Conservation (phyloP, 1,140 invertebrate genomes). For the silkworm (Bombyx mori) region ASM3026992v2 NC_085110.1:11508501-11509000, state of each 20-base stretch:
- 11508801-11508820: conserved; percentile 39
- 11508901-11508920: conserved; percentile 5
- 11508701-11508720: conserved; percentile 58
- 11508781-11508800: conserved; percentile 71
- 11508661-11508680: too few species aligned
- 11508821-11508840: conserved; percentile 18
- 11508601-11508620: too few species aligned
- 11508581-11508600: too few species aligned
- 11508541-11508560: conserved; percentile 39
- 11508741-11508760: conserved; percentile 51
- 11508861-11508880: conserved; percentile 39
- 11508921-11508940: background rate
- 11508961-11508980: too few species aligned
- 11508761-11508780: conserved; percentile 69
- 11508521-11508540: conserved; percentile 57
- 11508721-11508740: conserved; percentile 59
- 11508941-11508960: background rate
- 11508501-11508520: conserved; percentile 32
- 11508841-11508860: conserved; percentile 34
- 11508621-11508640: too few species aligned
- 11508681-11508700: conserved; percentile 16
- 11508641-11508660: too few species aligned
- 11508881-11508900: conserved; percentile 27
- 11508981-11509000: too few species aligned
- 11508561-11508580: conserved; percentile 10